Evolutionary conservation across 2,797 vertebrate genomes (phyloP).

Genomic region (Gouania willdenowi): DNA sequence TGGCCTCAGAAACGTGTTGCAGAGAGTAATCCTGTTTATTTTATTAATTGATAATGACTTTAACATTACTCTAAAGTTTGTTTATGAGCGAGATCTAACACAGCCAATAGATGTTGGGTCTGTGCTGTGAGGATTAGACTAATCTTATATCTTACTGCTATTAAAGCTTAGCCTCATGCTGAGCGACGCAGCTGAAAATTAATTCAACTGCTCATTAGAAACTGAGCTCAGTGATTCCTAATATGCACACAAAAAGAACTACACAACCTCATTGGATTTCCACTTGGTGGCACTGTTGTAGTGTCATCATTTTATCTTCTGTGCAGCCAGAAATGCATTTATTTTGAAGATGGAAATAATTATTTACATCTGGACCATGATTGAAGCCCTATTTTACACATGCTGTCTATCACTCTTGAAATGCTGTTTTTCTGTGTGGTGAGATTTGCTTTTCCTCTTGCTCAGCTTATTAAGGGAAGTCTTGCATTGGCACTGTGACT

Average conservation of each 20-base stretch:
- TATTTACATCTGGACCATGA: conserved; percentile 22
- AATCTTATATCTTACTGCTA: conserved; percentile 20
- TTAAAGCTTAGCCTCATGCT: conserved; percentile 30
- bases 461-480: conserved; percentile 54
- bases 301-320: conserved; percentile 1
- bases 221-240: conserved; percentile 4
- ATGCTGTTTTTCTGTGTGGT: too few relatives aligned
- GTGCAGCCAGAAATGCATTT: conserved; percentile 23
- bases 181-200: conserved; percentile 27
- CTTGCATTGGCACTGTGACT: conserved; percentile 30
- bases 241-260: not conserved
- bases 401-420: too few relatives aligned
- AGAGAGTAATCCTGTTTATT: not conserved
- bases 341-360: conserved; percentile 21
- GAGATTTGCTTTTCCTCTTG: not conserved
- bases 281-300: conserved; percentile 69
- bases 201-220: conserved; percentile 27
- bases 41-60: conserved; percentile 5
- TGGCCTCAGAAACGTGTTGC: not conserved
- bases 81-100: too few relatives aligned
- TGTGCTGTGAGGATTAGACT: conserved; percentile 11
- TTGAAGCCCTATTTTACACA: too few relatives aligned
- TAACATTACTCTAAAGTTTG: too few relatives aligned
- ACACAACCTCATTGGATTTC: not conserved
- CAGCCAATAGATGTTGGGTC: conserved; percentile 12